Evolutionary conservation across 2,797 vertebrate genomes (phyloP), one percentile per base, ranked within the genome.

Genomic region (Anguilla marmorata): DNA sequence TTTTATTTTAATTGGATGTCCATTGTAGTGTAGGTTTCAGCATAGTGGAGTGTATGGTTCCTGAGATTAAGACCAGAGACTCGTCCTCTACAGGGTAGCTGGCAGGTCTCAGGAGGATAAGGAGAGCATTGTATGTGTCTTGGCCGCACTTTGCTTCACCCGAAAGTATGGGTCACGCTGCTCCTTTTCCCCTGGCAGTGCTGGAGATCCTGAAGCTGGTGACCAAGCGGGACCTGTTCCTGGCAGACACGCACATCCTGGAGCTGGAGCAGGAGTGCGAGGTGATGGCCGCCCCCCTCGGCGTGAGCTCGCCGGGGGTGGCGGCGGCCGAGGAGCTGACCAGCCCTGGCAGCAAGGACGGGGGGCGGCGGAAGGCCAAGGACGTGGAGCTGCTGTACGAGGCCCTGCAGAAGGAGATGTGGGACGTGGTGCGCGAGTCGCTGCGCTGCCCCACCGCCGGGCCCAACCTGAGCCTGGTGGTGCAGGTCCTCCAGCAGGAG

Each of bases 381-480:
- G 97, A 98, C 2, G 96, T 98, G 92, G 95, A 97, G 7, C 95
- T 99, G 89, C 95, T 99, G 21, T 99, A 99, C 4, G 95, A 98
- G 89, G 97, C 97, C 11, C 95, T 99, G 93, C 96, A 97, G 95
- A 96, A 96, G 69, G 97, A 98, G 93, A 95, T 98, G 89, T 97
- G 97, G 97, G 95, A 95, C 0, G 96, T 98, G 89, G 96, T 98
- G 87, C 92, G 93, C 0, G 97, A 98, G 91, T 96, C 97, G 0
- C 95, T 98, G 83, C 92, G 95, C 0, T 92, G 91, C 0, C 93
- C 95, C 0, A 95, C 95, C 0, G 94, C 95, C 0, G 95, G 95
- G 41, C 94, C 95, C 72, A 87, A 96, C 33, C 93, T 98, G 90
- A 96, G 96, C 9, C 94, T 96, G 56, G 95, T 98, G 90, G 95